These are phyloP conservation scores for Graphium colonna DNA, from an alignment of 2,888 invertebrate species.

Conservation along the genomic window DNA sequence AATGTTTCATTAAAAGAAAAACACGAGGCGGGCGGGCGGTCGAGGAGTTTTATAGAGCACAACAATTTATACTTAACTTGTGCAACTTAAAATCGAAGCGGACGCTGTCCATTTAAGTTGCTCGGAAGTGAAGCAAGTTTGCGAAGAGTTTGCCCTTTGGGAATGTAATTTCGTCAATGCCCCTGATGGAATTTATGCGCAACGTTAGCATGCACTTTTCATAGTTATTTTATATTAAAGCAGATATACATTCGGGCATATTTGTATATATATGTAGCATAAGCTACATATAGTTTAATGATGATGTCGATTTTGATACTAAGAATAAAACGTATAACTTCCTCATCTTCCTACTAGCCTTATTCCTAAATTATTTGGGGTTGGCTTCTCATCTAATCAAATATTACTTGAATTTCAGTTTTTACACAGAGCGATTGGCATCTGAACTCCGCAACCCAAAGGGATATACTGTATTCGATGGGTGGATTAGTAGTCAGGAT, in stretches of 20 bases:
- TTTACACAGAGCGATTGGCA: too few relatives aligned
- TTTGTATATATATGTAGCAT: too few relatives aligned
- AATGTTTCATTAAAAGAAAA: neutral
- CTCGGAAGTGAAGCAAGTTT: constrained; percentile 37
- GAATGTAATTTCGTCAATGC: neutral
- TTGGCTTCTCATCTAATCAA: too few relatives aligned
- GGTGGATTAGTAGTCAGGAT: too few relatives aligned
- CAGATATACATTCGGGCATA: neutral
- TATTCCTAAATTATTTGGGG: too few relatives aligned
- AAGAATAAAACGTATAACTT: too few relatives aligned
- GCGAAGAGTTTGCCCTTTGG: neutral
- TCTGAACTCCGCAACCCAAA: too few relatives aligned
- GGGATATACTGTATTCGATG: too few relatives aligned
- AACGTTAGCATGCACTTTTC: constrained; percentile 11
- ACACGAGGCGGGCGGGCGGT: neutral
- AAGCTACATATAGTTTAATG: too few relatives aligned
- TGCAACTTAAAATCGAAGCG: constrained; percentile 45
- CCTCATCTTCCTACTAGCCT: too few relatives aligned
- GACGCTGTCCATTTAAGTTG: constrained; percentile 41
- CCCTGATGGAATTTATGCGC: neutral
- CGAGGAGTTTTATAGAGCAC: neutral
- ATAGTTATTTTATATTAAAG: constrained; percentile 4
- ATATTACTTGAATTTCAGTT: too few relatives aligned
- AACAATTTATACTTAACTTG: constrained; percentile 32
- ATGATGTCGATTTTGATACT: too few relatives aligned